These are phyloP conservation scores for Melolontha melolontha DNA, from an alignment of 2,888 invertebrate species.

Conservation along the genomic window DNA sequence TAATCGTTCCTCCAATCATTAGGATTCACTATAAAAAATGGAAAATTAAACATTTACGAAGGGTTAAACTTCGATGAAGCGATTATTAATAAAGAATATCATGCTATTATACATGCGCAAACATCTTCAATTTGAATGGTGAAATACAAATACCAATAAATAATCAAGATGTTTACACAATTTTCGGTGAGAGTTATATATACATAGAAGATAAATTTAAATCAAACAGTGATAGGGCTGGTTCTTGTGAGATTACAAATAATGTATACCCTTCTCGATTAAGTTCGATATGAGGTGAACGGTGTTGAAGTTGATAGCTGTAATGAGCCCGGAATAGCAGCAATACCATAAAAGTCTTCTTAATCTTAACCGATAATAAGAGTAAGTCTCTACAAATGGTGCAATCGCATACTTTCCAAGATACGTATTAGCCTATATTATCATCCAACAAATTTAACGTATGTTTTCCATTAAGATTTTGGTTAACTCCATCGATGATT, in stretches of 20 bases:
- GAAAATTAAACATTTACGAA: no score
- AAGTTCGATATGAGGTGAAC: conserved; percentile 59
- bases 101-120: conserved; percentile 24
- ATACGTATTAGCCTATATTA: conserved; percentile 1
- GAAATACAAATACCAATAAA: conserved; percentile 35
- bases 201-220: conserved; percentile 29
- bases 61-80: no score
- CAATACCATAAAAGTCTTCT: conserved; percentile 58
- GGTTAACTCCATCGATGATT: no score
- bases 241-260: conserved; percentile 44
- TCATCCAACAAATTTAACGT: no score
- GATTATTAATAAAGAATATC: conserved; percentile 23
- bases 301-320: conserved; percentile 57
- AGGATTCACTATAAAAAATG: conserved; percentile 5
- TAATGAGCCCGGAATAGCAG: conserved; percentile 56
- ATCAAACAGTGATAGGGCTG: not conserved
- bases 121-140: conserved; percentile 40
- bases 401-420: not conserved
- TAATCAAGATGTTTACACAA: conserved; percentile 25
- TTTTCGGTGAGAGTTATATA: conserved; percentile 20
- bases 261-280: conserved; percentile 57
- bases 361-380: conserved; percentile 48
- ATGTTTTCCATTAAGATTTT: no score
- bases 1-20: not conserved
- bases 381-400: no score